Percentiles rank a stretch among this genome's conserved stretches.
Evolutionary conservation across 2,888 invertebrate genomes (phyloP).

Genomic region (Cephus runcator): DNA sequence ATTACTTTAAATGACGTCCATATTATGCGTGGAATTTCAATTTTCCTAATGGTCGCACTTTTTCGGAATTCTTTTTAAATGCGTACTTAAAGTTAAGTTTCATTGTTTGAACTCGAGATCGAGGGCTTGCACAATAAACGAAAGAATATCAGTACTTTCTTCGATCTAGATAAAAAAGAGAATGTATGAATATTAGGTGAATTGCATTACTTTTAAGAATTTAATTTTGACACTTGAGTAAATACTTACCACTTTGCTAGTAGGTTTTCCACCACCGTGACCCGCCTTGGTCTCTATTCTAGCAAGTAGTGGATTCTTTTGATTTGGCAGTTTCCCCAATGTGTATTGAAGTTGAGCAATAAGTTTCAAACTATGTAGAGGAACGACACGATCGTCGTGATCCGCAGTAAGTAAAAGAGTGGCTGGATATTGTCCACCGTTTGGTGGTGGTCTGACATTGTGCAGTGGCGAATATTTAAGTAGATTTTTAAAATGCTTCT

Average conservation of each 20-base stretch:
- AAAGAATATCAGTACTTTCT: conserved; percentile 89
- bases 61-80: neutral
- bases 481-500: conserved; percentile 86
- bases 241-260: conserved; percentile 83
- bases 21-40: neutral
- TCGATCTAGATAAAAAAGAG: conserved; percentile 78
- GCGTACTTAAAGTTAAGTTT: neutral
- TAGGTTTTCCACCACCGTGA: conserved; percentile 97
- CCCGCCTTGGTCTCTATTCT: conserved; percentile 96
- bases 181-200: neutral
- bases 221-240: neutral
- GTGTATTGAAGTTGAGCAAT: conserved; percentile 89
- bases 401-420: conserved; percentile 94
- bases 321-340: conserved; percentile 71
- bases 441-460: conserved; percentile 79
- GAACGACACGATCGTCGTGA: conserved; percentile 98
- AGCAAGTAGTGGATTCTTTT: conserved; percentile 88
- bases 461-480: conserved; percentile 93
- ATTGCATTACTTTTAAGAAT: neutral
- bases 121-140: conserved; percentile 82
- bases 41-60: neutral
- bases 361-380: conserved; percentile 95
- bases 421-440: conserved; percentile 85
- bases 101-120: conserved; percentile 71
- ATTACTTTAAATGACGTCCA: neutral